phyloP scores from a whole-genome alignment of 2,113 vertebrate species.

The Pluvianellus socialis region DNA sequence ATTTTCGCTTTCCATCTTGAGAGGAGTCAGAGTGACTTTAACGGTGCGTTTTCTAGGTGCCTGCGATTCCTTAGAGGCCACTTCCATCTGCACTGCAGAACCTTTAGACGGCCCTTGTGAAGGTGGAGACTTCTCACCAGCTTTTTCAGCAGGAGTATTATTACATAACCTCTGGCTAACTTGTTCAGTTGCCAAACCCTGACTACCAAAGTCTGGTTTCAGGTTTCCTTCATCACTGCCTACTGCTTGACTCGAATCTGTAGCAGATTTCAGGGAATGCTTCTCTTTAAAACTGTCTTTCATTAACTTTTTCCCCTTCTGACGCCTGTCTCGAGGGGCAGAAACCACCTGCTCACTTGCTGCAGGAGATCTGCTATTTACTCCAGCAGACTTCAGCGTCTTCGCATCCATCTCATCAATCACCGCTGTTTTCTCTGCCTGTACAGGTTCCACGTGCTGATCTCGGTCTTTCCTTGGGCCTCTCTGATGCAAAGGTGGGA shows the following conservation, averaged over 20 bases:
- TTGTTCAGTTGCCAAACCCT: slow-evolving; percentile 74
- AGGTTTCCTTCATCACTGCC: slow-evolving; percentile 55
- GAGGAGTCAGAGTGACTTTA: slow-evolving; percentile 79
- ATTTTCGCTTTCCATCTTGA: slow-evolving; percentile 82
- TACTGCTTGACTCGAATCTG: slow-evolving; percentile 49
- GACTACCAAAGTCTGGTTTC: slow-evolving; percentile 64
- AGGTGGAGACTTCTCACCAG: slow-evolving; percentile 63
- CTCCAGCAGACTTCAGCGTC: slow-evolving; percentile 49
- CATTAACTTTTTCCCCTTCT: slow-evolving; percentile 72
- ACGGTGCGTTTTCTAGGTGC: slow-evolving; percentile 78
- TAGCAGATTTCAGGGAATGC: slow-evolving; percentile 59
- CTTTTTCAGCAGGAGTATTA: slow-evolving; percentile 68
- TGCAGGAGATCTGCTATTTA: slow-evolving; percentile 48
- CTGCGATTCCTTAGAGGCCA: slow-evolving; percentile 70
- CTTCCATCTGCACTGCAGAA: slow-evolving; percentile 69
- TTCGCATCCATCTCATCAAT: slow-evolving; percentile 59
- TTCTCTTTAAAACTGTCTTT: slow-evolving; percentile 77
- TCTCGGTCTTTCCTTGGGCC: slow-evolving; percentile 73
- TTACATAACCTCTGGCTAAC: slow-evolving; percentile 72
- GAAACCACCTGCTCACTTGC: slow-evolving; percentile 51
- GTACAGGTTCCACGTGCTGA: slow-evolving; percentile 47
- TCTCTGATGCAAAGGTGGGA: slow-evolving; percentile 62
- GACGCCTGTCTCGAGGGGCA: slow-evolving; percentile 69
- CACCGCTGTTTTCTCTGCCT: background rate
- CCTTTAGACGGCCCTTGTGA: slow-evolving; percentile 65